Percentiles rank a stretch among this genome's conserved stretches.
These are phyloP conservation scores for Drosophila tanythrix DNA, from an alignment of 2,888 invertebrate genomes.

Conservation along the genomic window DNA sequence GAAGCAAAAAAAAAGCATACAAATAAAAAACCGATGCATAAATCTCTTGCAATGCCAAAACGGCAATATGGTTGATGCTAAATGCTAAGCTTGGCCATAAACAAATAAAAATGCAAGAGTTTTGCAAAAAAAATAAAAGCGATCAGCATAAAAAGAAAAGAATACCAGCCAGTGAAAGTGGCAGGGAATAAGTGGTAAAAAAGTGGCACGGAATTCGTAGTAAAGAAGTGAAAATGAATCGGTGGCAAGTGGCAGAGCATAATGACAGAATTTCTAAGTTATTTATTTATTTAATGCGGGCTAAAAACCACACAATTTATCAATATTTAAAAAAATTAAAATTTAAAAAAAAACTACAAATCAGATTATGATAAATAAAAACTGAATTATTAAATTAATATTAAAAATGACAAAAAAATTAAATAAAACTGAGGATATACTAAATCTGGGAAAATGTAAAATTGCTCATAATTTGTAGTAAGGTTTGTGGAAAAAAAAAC, in stretches of 20 bases:
- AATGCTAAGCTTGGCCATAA: constrained; percentile 28
- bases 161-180: constrained; percentile 24
- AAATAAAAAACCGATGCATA: constrained; percentile 54
- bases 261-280: neutral
- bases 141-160: neutral
- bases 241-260: neutral
- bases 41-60: constrained; percentile 72
- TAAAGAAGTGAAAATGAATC: constrained; percentile 5
- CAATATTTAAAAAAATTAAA: neutral
- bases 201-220: neutral
- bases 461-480: neutral
- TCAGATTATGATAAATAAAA: neutral
- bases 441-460: neutral
- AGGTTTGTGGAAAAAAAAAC: neutral
- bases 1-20: constrained; percentile 11
- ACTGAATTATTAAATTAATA: neutral
- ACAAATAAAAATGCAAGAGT: constrained; percentile 8
- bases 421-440: neutral
- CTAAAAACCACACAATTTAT: neutral
- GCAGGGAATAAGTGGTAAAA: neutral
- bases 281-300: neutral
- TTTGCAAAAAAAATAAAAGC: neutral
- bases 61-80: constrained; percentile 60
- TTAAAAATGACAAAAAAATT: neutral
- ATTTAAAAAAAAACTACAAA: neutral